Percentiles rank a stretch among this genome's conserved stretches.
Conservation (phyloP, 2,113 vertebrate species). For the Stigmatopora argus region DNA sequence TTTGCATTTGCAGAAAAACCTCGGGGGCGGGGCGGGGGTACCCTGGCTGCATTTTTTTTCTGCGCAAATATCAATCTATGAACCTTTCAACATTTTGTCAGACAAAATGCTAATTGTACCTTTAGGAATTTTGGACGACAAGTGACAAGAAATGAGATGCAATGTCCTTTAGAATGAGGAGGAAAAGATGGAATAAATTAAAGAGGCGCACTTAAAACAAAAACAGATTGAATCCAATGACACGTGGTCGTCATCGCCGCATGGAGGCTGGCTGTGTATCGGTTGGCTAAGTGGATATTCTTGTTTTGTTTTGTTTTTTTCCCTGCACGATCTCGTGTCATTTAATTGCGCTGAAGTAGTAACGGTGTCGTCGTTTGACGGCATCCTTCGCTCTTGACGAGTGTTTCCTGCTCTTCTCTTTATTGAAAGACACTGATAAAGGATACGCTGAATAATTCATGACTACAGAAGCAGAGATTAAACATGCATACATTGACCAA, state of each 20-base stretch:
- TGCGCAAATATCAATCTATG: slow-evolving; percentile 99
- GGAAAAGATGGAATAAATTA: slow-evolving; percentile 89
- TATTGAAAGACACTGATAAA: slow-evolving; percentile 1
- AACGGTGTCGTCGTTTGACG: slow-evolving; percentile 4
- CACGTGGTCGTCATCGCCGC: not conserved
- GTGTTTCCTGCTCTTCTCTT: not conserved
- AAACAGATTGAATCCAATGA: slow-evolving; percentile 7
- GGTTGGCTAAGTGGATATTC: slow-evolving; percentile 1
- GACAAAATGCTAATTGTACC: slow-evolving; percentile 99
- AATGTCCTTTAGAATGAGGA: slow-evolving; percentile 94
- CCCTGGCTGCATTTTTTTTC: slow-evolving; percentile 84
- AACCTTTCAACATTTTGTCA: slow-evolving; percentile 99
- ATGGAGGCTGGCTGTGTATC: slow-evolving; percentile 6
- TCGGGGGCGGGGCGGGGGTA: slow-evolving; percentile 52
- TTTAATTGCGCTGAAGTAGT: slow-evolving; percentile 7
- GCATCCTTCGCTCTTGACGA: not conserved
- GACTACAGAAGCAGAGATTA: slow-evolving; percentile 4
- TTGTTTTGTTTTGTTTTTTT: not conserved
- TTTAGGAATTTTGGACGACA: slow-evolving; percentile 99
- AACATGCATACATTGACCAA: not conserved
- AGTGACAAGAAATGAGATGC: slow-evolving; percentile 99
- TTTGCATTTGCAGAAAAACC: slow-evolving; percentile 86
- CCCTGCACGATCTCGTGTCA: not conserved
- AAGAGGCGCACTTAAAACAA: slow-evolving; percentile 73
- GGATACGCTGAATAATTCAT: slow-evolving; percentile 4